These are phyloP conservation scores for Smutsia gigantea DNA, from an alignment of 2,797 vertebrate species.

Conservation along the genomic window DNA sequence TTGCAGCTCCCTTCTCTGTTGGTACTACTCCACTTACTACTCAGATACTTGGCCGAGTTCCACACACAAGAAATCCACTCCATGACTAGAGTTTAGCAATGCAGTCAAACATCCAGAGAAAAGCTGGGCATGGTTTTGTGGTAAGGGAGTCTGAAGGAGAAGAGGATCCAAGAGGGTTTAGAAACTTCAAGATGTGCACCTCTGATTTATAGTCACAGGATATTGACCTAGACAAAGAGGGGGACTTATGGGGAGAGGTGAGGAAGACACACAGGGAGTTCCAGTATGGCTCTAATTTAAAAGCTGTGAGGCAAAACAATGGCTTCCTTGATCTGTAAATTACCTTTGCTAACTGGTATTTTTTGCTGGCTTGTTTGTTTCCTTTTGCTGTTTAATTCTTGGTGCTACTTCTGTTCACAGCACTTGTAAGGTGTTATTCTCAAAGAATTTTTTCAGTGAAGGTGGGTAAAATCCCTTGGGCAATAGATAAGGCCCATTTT, in stretches of 20 bases:
- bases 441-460: conserved; percentile 2
- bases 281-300: not conserved
- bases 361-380: not conserved
- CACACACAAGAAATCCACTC: conserved; percentile 4
- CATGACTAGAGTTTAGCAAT: not conserved
- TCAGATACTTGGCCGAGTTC: not conserved
- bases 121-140: not conserved
- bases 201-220: not conserved
- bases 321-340: conserved; percentile 28
- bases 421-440: not conserved
- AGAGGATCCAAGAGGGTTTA: not conserved
- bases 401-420: not conserved
- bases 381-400: conserved; percentile 19
- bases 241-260: not conserved
- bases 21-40: not conserved
- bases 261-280: not conserved
- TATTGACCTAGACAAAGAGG: not conserved
- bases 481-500: not conserved
- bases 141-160: not conserved
- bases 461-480: not conserved
- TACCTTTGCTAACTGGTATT: not conserved
- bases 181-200: not conserved
- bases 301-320: not conserved
- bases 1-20: not conserved
- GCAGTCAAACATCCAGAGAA: not conserved